Evolutionary conservation across 2,888 invertebrate species (phyloP).

Genomic region (Temnothorax rugatulus): DNA sequence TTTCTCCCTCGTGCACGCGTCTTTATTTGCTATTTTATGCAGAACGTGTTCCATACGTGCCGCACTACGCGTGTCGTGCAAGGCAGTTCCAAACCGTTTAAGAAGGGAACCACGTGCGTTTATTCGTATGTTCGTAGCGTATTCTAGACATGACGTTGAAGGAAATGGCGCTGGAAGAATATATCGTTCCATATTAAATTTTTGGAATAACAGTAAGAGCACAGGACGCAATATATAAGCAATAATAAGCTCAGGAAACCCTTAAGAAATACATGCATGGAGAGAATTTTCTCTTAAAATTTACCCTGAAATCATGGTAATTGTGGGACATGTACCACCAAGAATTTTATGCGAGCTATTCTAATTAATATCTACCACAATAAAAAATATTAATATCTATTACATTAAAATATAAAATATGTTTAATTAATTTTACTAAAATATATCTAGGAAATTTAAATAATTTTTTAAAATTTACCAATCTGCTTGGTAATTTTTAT

Average conservation of each 20-base stretch:
- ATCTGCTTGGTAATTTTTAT: too few species aligned
- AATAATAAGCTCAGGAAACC: not conserved
- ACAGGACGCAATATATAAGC: not conserved
- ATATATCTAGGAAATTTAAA: too few species aligned
- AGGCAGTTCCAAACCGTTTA: not conserved
- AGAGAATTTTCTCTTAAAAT: too few species aligned
- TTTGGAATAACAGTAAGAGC: not conserved
- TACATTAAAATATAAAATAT: too few species aligned
- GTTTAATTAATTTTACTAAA: too few species aligned
- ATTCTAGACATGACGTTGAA: not conserved
- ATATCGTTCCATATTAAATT: not conserved
- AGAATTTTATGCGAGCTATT: too few species aligned
- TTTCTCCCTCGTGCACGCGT: slow-evolving; percentile 61
- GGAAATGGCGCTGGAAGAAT: slow-evolving; percentile 23
- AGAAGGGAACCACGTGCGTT: not conserved
- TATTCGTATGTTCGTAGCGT: not conserved
- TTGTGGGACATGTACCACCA: too few species aligned
- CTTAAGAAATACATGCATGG: not conserved
- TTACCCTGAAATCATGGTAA: too few species aligned
- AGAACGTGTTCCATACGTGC: not conserved
- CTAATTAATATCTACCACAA: too few species aligned
- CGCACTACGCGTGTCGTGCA: slow-evolving; percentile 24
- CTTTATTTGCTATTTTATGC: slow-evolving; percentile 76
- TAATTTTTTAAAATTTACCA: too few species aligned
- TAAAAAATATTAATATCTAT: too few species aligned